Base-by-base conservation (phyloP, 2,113 vertebrate genomes). In the Acanthisitta chloris region DNA sequence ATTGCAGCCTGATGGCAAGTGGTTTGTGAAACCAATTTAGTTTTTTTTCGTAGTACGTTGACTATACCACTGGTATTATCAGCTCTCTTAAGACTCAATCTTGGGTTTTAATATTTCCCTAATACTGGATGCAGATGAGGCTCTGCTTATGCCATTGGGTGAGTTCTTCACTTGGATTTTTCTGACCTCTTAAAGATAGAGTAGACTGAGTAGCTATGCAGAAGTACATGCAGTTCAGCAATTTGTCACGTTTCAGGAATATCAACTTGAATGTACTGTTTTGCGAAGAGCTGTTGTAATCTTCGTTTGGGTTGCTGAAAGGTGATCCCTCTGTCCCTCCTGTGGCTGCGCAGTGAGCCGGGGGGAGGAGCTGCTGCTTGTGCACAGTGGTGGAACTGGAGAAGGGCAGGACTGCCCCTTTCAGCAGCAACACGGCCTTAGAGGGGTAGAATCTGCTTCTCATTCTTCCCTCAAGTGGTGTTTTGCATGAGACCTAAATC, bases 301-400 rank as follows among this genome's bases (percentile, higher is more conserved):
- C 61, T 86, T 84, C 15, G 28, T 49, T 57, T 58, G 48, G 34
- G 25, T 59, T 38, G 36, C n/a, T 52, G 80, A 66, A 89, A 71
- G 67, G 2, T 70, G 54, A 58, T 70, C 45, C 58, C 40, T 45
- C 28, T 19, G 29, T 42, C 31, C 62, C 15, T 12, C 8, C 21
- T 11, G 15, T 49, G 48, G 16, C 62, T 81, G 34, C 6, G 1
- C 12, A 14, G 18, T 49, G 51, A 29, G 46, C 49, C 67, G 67
- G 15, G 21, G 28, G 20, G 34, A 69, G 52, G 11, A 40, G 40
- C 38, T 62, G 24, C 61, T 76, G 73, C 14, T 57, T 51, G 5
- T 0, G 0, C 24, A 28, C 18, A 83, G 14, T 4, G 3, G 19
- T 42, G 29, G 3, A 67, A 26, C 8, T 48, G 71, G 25, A 74